Base-by-base conservation (phyloP, 2,888 invertebrate species). In the Clivina fossor region DNA sequence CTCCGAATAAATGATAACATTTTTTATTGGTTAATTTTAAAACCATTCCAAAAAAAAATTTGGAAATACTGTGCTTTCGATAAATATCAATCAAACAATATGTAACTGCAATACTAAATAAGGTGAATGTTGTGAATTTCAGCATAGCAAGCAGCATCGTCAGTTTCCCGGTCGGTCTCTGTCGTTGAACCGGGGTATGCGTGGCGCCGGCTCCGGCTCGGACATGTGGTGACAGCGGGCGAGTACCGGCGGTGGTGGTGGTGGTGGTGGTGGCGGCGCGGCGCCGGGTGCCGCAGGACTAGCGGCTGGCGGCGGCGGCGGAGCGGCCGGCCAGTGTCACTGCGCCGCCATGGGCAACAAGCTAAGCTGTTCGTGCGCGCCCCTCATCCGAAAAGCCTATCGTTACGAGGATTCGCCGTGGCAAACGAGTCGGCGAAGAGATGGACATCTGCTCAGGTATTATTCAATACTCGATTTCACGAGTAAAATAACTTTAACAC, bases 391-490 rank as follows among this genome's bases (percentile, higher is more conserved):
- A 80, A 95, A 94, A 82, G 92, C 91, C 73, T 95, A 95, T 80
- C 88, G 94, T 73, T 93, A 93, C 78, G 94, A 92, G 77, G 93
- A 94, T 77, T 92, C 93, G 74, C 95, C 95, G 74, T 93, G 93
- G 92, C 92, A 93, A 78, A 88, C 89, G 72, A 88, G 88, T 61
- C 81, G 89, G 65, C 82, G 90, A 66, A 80, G 89, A 65, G 90
- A 91, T 75, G 90, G 90, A 69, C 90, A 90, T 77, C 83, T 93
- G 70, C 81, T 93, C 77, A 89, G 92, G 93, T 92, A 76, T n/a
- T n/a, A n/a, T n/a, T n/a, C n/a, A n/a, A n/a, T n/a, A n/a, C n/a
- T n/a, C n/a, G n/a, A n/a, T n/a, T n/a, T n/a, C n/a, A n/a, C n/a
- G n/a, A n/a, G n/a, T n/a, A n/a, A n/a, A n/a, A n/a, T n/a, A n/a